Evolutionary conservation across 2,888 invertebrate genomes (phyloP).

Genomic region (Watsonalla cultraria): DNA sequence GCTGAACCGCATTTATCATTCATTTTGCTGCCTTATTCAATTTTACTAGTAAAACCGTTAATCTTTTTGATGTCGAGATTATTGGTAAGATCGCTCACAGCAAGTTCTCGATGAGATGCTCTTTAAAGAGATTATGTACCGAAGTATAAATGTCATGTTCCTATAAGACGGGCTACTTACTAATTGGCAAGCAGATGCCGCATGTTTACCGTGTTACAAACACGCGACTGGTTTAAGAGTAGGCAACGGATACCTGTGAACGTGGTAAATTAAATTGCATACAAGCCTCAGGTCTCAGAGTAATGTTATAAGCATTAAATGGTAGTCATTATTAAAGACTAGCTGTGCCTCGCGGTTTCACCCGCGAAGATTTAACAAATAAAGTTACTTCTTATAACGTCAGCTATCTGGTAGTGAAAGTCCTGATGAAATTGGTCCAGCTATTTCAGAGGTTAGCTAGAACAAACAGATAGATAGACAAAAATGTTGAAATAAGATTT

Average conservation of each 20-base stretch:
- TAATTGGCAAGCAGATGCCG: constrained; percentile 57
- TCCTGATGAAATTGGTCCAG: too few species aligned
- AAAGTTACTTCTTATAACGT: too few species aligned
- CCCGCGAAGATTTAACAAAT: too few species aligned
- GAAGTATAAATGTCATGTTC: background rate
- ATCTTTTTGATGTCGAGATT: constrained; percentile 13
- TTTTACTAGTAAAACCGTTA: constrained; percentile 50
- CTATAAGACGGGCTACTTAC: constrained; percentile 47
- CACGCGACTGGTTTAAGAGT: constrained; percentile 48
- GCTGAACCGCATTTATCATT: constrained; percentile 46
- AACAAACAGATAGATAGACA: too few species aligned
- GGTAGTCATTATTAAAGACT: constrained; percentile 9
- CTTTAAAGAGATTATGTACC: constrained; percentile 49
- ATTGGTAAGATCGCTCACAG: constrained; percentile 8
- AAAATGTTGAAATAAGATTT: too few species aligned
- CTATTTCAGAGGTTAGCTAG: too few species aligned
- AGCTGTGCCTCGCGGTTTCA: too few species aligned
- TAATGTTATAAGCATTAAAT: constrained; percentile 22
- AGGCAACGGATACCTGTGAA: constrained; percentile 58
- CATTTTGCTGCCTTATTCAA: constrained; percentile 50
- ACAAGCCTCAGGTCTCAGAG: constrained; percentile 1
- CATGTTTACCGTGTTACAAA: constrained; percentile 26
- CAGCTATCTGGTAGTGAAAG: too few species aligned
- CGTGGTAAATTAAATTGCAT: constrained; percentile 59
- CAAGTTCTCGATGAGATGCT: constrained; percentile 12